Conservation (phyloP, 2,797 vertebrate genomes). For the Carcharodon carcharias region DNA sequence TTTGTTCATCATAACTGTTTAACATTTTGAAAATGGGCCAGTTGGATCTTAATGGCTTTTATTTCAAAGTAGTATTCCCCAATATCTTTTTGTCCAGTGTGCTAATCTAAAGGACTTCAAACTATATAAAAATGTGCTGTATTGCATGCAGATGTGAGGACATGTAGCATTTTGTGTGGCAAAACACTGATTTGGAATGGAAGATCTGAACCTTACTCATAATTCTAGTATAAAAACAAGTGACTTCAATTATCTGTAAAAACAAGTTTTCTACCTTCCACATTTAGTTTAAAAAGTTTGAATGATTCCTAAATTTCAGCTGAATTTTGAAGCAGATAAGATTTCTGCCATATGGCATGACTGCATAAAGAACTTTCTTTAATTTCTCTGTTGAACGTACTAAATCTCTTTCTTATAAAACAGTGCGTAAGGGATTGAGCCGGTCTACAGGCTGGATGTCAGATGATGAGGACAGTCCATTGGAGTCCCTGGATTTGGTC, state of each 20-base stretch:
- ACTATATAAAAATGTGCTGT: neutral
- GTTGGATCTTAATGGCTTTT: neutral
- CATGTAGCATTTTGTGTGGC: neutral
- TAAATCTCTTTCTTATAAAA: conserved; percentile 52
- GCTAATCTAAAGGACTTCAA: neutral
- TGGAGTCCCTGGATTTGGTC: conserved; percentile 91
- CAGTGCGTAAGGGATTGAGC: conserved; percentile 79
- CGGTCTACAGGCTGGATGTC: conserved; percentile 83
- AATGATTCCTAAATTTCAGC: neutral
- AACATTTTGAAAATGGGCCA: neutral
- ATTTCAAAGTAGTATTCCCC: neutral
- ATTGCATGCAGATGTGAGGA: neutral
- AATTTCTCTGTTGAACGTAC: neutral
- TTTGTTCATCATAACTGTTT: neutral
- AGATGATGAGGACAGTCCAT: conserved; percentile 83
- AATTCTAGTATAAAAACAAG: neutral
- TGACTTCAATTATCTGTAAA: neutral
- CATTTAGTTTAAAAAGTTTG: neutral
- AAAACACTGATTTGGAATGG: neutral
- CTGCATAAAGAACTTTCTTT: neutral
- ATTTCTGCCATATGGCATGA: neutral
- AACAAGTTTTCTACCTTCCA: neutral
- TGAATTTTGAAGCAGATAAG: neutral
- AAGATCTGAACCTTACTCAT: neutral
- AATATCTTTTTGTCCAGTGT: neutral